Evolutionary conservation across 2,888 invertebrate genomes (phyloP).

Genomic region (Melieria crassipennis): DNA sequence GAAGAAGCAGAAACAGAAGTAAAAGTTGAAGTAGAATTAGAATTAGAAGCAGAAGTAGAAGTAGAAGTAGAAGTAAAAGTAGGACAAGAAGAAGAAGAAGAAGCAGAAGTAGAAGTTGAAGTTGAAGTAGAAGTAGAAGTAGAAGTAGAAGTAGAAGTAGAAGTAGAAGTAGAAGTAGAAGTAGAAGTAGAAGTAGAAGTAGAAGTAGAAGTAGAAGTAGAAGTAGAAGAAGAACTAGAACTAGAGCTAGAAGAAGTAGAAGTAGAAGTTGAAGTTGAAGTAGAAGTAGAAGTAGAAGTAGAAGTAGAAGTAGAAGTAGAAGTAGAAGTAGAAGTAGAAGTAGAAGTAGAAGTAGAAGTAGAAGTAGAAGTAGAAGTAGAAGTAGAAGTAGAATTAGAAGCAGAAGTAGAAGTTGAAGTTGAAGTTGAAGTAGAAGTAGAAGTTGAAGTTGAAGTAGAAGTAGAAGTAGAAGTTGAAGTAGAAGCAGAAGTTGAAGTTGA

Average conservation of each 20-base stretch:
- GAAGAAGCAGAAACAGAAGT: slow-evolving; percentile 11
- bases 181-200: slow-evolving; percentile 28
- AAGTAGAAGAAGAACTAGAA: slow-evolving; percentile 3
- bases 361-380: slow-evolving; percentile 27
- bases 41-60: slow-evolving; percentile 20
- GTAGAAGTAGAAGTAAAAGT: slow-evolving; percentile 9
- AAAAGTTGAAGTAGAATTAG: slow-evolving; percentile 15
- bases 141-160: slow-evolving; percentile 26
- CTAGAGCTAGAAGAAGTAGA: too few species aligned
- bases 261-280: not conserved
- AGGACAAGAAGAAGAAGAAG: slow-evolving; percentile 22
- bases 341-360: slow-evolving; percentile 22
- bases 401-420: slow-evolving; percentile 26
- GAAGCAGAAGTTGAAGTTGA: slow-evolving; percentile 25
- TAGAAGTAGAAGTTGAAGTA: slow-evolving; percentile 19
- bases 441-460: slow-evolving; percentile 25
- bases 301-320: slow-evolving; percentile 14
- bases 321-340: slow-evolving; percentile 16
- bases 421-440: slow-evolving; percentile 30
- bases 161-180: slow-evolving; percentile 4
- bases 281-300: slow-evolving; percentile 11
- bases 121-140: slow-evolving; percentile 31
- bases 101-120: slow-evolving; percentile 31
- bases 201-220: slow-evolving; percentile 24
- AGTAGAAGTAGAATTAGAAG: slow-evolving; percentile 30